Evolutionary conservation across 2,113 vertebrate species (phyloP), one percentile per base, ranked within the genome.

Genomic region (Martes martes): DNA sequence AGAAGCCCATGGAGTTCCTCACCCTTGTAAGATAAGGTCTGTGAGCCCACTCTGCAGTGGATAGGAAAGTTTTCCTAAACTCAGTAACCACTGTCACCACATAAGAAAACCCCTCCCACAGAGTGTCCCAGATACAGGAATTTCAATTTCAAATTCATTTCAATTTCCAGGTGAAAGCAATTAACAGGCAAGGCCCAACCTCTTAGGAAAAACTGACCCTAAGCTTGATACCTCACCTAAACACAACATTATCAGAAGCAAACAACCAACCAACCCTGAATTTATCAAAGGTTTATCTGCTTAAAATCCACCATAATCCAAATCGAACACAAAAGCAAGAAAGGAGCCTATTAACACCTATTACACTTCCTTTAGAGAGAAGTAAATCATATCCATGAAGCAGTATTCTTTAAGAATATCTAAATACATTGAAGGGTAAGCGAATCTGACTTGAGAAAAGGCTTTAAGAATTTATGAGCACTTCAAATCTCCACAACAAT

Each of bases 311-410:
- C 42, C 24, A 28, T 33, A 67, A 67, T 55, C 83, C 36, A 92
- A 94, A 92, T n/a, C 28, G 67, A 96, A 45, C 81, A 91, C 61
- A 91, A 94, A 89, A 82, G 91, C 21, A 97, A 97, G 36, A 4
- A 78, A 50, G 52, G 24, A 63, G 47, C 55, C 45, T 78, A 21
- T 69, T 67, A 74, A 19, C 69, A 83, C 52, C 4, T 76, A 33
- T 36, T 92, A 80, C 73, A 89, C 50, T 94, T 90, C 93, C 73
- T 95, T 86, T 67, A 92, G 55, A n/a, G 69, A 79, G 10, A 69
- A 82, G 10, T 93, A 94, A 96, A 93, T 95, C 65, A 8, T 76
- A 47, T n/a, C 50, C 36, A 57, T 93, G 14, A 95, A 96, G 80
- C 28, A 78, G 2, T 88, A 84, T 83, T 94, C 31, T 91, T 90